A percentile compares a stretch with the other conserved stretches of the same genome.
Evolutionary conservation across 2,888 invertebrate genomes (phyloP).

Genomic region (Pseudanteris insignis): DNA sequence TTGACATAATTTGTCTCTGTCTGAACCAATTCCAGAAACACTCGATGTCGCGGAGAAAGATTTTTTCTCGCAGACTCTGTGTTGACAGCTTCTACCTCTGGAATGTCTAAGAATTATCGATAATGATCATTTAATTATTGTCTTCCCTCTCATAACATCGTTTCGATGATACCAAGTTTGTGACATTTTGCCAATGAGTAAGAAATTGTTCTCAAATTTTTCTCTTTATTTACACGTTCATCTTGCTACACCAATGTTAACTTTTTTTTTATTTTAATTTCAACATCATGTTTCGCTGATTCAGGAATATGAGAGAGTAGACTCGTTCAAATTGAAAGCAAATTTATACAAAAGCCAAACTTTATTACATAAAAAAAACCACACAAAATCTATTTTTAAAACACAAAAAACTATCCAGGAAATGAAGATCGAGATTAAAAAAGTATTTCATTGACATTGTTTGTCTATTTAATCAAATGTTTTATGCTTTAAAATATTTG

Average conservation of each 20-base stretch:
- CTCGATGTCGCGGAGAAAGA: slow-evolving; percentile 81
- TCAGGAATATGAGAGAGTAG: slow-evolving; percentile 29
- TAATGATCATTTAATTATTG: slow-evolving; percentile 15
- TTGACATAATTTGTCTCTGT: slow-evolving; percentile 98
- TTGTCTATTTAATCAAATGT: no score
- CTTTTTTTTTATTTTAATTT: no score
- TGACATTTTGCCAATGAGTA: slow-evolving; percentile 14
- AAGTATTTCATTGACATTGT: no score
- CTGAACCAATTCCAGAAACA: slow-evolving; percentile 90
- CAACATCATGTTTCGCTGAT: neutral
- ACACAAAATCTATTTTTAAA: no score
- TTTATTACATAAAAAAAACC: no score
- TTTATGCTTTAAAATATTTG: no score
- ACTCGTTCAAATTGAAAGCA: no score
- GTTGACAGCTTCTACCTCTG: slow-evolving; percentile 70
- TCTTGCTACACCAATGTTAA: no score
- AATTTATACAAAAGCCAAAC: no score
- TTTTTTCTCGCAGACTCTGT: slow-evolving; percentile 74
- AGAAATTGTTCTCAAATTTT: slow-evolving; percentile 5
- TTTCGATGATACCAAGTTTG: slow-evolving; percentile 42
- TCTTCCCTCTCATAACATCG: slow-evolving; percentile 56
- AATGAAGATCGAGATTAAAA: no score
- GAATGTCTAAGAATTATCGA: slow-evolving; percentile 58
- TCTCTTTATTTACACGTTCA: neutral
- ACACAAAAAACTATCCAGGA: no score